Conservation (phyloP, 2,888 invertebrate species). For the Fragum fragum region DNA sequence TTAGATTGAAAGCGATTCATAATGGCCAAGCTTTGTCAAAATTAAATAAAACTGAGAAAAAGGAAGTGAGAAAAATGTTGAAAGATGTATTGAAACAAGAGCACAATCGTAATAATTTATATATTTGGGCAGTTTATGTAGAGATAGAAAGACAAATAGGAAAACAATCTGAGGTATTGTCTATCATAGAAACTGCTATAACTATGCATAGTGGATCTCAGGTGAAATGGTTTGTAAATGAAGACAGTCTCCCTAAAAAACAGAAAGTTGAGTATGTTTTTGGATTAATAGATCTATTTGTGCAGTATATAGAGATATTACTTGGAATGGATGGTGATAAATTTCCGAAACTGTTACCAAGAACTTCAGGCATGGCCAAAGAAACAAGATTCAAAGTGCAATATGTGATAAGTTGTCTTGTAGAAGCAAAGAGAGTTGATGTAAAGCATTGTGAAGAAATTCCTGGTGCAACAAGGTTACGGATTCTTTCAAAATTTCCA, state of each 20-base stretch:
- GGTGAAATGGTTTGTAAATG: conserved; percentile 31
- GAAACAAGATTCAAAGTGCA: conserved; percentile 50
- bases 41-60: conserved; percentile 67
- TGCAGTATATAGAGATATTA: conserved; percentile 68
- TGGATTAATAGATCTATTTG: conserved; percentile 66
- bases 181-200: conserved; percentile 81
- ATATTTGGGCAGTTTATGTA: conserved; percentile 84
- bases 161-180: conserved; percentile 79
- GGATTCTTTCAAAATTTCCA: conserved; percentile 57
- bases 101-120: conserved; percentile 84
- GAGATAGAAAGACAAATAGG: conserved; percentile 79
- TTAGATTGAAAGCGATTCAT: conserved; percentile 38
- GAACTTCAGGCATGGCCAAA: conserved; percentile 12
- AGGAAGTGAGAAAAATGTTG: conserved; percentile 81
- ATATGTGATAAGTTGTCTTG: conserved; percentile 61
- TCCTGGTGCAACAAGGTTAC: conserved; percentile 57
- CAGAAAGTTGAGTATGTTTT: conserved; percentile 36
- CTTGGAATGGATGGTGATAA: conserved; percentile 58
- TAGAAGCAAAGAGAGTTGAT: conserved; percentile 68
- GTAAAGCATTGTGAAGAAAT: conserved; percentile 41
- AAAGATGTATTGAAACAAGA: conserved; percentile 84
- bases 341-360: conserved; percentile 34
- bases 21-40: conserved; percentile 10
- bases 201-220: conserved; percentile 69
- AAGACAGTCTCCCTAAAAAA: background rate